Evolutionary conservation across 2,797 vertebrate species (phyloP).

Genomic region (Enoplosus armatus): DNA sequence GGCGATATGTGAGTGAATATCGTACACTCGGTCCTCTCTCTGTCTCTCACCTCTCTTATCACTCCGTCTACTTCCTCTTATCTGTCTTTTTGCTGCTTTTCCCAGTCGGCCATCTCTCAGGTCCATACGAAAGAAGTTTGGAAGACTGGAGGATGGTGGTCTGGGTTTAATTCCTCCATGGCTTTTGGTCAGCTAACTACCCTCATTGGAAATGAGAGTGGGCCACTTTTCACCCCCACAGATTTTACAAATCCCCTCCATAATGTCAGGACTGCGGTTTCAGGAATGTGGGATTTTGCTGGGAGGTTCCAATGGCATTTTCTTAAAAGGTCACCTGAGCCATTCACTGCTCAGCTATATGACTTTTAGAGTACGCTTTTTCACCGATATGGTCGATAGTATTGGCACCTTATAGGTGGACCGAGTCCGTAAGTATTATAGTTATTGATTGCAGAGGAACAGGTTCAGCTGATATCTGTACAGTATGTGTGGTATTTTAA

Average conservation of each 20-base stretch:
- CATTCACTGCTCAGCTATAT: constrained; percentile 41
- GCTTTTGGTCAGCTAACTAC: constrained; percentile 25
- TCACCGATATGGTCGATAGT: constrained; percentile 51
- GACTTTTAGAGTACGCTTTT: constrained; percentile 50
- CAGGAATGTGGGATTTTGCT: constrained; percentile 65
- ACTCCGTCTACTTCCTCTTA: neutral
- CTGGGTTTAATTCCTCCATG: constrained; percentile 40
- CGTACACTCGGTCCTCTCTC: neutral
- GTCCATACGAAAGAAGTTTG: constrained; percentile 24
- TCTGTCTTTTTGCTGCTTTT: constrained; percentile 14
- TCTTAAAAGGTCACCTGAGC: constrained; percentile 71
- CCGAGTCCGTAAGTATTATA: constrained; percentile 44
- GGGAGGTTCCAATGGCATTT: constrained; percentile 71
- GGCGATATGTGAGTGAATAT: neutral
- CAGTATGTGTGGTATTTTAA: constrained; percentile 26
- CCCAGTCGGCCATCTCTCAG: neutral
- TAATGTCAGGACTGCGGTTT: constrained; percentile 66
- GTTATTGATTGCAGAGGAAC: constrained; percentile 46
- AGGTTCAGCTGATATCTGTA: constrained; percentile 17
- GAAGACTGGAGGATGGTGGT: constrained; percentile 13
- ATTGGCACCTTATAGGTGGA: constrained; percentile 48
- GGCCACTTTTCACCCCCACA: constrained; percentile 38
- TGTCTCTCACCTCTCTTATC: constrained; percentile 11
- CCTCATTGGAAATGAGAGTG: constrained; percentile 46
- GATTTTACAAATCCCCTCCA: constrained; percentile 63